A percentile compares a stretch with the other conserved stretches of the same genome.
Evolutionary conservation across 2,888 invertebrate species (phyloP).

Genomic region (Melolontha melolontha): DNA sequence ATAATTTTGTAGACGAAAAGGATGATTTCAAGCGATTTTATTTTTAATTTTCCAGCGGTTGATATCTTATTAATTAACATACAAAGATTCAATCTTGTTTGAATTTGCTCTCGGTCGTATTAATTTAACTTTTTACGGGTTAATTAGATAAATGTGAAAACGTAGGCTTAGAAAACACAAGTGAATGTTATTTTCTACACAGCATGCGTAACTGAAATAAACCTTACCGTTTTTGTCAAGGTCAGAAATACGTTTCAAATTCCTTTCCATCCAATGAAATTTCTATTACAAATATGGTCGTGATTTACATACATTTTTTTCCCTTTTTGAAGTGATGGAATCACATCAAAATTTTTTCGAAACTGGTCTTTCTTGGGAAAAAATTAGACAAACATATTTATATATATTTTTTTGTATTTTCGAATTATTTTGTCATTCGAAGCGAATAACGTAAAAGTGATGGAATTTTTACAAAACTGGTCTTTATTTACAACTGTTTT

Average conservation of each 20-base stretch:
- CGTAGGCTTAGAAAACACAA: constrained; percentile 11
- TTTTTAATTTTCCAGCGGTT: background rate
- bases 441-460: no score
- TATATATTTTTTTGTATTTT: no score
- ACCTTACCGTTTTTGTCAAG: constrained; percentile 12
- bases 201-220: constrained; percentile 9
- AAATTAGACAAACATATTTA: no score
- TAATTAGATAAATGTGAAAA: constrained; percentile 5
- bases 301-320: no score
- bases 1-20: background rate
- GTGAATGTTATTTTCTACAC: constrained; percentile 17
- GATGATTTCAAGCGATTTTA: background rate
- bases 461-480: no score
- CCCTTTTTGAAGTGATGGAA: no score
- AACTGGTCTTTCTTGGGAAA: no score
- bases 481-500: no score
- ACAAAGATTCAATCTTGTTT: background rate
- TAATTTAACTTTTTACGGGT: constrained; percentile 13
- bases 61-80: background rate
- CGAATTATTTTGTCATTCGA: no score
- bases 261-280: constrained; percentile 34
- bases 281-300: constrained; percentile 10
- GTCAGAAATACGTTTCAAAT: constrained; percentile 13
- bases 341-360: no score
- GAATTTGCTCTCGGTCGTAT: background rate